Percentiles rank a stretch among this genome's conserved stretches.
Evolutionary conservation across 1,140 invertebrate species (phyloP).

Genomic region (Brachionus sp.): DNA sequence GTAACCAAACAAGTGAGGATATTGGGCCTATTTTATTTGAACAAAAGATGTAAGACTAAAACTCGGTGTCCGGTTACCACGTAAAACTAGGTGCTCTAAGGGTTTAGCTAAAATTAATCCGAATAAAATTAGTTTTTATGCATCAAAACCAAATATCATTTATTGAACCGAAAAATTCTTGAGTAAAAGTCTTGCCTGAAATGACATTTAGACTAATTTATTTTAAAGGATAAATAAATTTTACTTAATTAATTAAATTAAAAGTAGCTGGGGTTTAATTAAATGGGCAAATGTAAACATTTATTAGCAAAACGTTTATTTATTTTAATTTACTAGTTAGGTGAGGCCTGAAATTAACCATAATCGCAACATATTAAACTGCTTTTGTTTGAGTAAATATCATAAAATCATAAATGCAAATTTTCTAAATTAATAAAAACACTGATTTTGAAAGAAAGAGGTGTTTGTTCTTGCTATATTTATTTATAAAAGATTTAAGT

Average conservation of each 20-base stretch:
- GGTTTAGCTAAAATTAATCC: not conserved
- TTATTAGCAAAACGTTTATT: not conserved
- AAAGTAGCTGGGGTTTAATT: not conserved
- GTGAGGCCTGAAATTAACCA: not conserved
- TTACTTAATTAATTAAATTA: not conserved
- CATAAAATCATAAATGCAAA: constrained; percentile 32
- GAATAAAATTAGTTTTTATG: not conserved
- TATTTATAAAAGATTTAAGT: not conserved
- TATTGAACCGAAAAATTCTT: not conserved
- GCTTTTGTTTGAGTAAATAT: not conserved
- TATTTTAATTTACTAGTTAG: not conserved
- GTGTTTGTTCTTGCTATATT: not conserved
- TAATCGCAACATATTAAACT: not conserved
- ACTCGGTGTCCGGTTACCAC: too few species aligned
- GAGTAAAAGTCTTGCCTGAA: not conserved
- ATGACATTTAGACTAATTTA: not conserved
- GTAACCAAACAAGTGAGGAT: not conserved
- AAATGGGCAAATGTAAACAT: not conserved
- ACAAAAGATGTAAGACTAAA: not conserved
- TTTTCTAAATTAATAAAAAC: constrained; percentile 7
- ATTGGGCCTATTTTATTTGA: not conserved
- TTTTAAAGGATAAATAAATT: not conserved
- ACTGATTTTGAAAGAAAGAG: not conserved
- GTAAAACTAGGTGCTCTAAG: too few species aligned
- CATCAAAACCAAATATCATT: not conserved